Evolutionary conservation across 2,888 invertebrate species (phyloP).

Genomic region (Podotricha telesiphe): DNA sequence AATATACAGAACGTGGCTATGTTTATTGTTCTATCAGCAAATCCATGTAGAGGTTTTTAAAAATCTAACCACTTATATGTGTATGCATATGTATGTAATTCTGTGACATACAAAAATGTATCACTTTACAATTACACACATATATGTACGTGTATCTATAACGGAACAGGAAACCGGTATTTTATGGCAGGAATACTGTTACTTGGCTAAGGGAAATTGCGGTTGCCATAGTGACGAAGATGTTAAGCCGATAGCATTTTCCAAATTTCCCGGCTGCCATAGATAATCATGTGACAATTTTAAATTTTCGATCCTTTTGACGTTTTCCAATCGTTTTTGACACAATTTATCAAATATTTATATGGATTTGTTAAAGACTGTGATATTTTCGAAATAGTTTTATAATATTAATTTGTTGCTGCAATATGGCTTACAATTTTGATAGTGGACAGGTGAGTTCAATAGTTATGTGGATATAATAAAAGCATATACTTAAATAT

Average conservation of each 20-base stretch:
- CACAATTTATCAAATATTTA: constrained; percentile 47
- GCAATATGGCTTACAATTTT: constrained; percentile 72
- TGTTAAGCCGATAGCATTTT: constrained; percentile 75
- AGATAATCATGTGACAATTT: constrained; percentile 48
- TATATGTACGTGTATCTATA: too few species aligned
- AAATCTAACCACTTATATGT: too few species aligned
- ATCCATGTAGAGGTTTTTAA: too few species aligned
- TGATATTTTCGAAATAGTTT: constrained; percentile 55
- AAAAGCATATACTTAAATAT: too few species aligned
- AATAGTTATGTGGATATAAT: too few species aligned
- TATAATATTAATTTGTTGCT: constrained; percentile 47
- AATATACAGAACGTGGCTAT: too few species aligned
- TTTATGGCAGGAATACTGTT: not conserved
- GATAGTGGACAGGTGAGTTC: constrained; percentile 76
- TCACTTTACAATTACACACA: too few species aligned
- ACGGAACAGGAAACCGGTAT: not conserved
- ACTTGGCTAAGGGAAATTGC: constrained; percentile 24
- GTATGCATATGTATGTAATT: too few species aligned
- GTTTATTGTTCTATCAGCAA: too few species aligned
- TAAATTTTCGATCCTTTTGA: constrained; percentile 52
- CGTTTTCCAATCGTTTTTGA: constrained; percentile 46
- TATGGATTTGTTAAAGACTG: constrained; percentile 46
- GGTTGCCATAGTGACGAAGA: constrained; percentile 63
- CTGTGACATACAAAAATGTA: too few species aligned
- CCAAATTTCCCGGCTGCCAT: constrained; percentile 58